Evolutionary conservation across 2,113 vertebrate genomes (phyloP).

Genomic region (Apodemus sylvaticus): DNA sequence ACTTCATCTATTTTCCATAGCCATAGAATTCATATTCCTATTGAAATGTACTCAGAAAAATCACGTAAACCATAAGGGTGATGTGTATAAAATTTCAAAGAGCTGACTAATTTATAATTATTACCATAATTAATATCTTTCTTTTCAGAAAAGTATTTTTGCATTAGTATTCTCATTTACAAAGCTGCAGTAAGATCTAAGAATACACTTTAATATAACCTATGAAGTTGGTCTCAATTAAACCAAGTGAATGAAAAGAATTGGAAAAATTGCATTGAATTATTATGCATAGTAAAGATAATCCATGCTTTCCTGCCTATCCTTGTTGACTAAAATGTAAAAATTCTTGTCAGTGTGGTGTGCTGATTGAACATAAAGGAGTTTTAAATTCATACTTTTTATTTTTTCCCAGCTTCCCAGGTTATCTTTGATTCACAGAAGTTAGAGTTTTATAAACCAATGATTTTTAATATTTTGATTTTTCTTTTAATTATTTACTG

Average conservation of each 20-base stretch:
- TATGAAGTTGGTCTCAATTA: neutral
- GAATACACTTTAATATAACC: neutral
- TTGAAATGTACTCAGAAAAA: neutral
- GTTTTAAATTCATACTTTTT: slow-evolving; percentile 34
- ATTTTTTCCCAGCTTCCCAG: neutral
- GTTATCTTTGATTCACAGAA: slow-evolving; percentile 43
- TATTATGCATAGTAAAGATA: neutral
- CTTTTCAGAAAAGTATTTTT: neutral
- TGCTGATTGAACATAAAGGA: neutral
- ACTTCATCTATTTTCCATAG: neutral
- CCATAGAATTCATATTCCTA: neutral
- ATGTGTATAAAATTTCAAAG: neutral
- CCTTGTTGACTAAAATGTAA: neutral
- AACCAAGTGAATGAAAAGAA: neutral
- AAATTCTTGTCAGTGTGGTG: neutral
- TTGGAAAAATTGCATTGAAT: neutral
- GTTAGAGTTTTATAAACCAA: slow-evolving; percentile 15
- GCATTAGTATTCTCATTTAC: neutral
- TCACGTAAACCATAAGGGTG: neutral
- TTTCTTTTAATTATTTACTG: neutral
- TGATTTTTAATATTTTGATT: neutral
- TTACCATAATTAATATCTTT: neutral
- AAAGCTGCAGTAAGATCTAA: neutral
- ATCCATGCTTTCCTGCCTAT: neutral
- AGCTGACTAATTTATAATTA: neutral